Conservation (phyloP, 2,797 vertebrate genomes). For the Petrocephalus schoutedeni region DNA sequence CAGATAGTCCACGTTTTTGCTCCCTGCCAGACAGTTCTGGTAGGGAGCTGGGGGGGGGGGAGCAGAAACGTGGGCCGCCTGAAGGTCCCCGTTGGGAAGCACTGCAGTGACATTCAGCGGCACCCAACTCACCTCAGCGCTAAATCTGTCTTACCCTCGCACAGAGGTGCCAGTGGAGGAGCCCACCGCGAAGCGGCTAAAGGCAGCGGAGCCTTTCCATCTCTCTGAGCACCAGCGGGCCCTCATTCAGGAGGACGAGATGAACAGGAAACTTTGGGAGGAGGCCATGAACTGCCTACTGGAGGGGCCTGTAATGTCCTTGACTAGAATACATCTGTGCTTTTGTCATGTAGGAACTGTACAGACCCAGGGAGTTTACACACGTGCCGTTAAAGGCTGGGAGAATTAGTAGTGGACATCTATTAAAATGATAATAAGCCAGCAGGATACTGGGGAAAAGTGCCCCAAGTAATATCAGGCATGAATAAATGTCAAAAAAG, state of each 20-base stretch:
- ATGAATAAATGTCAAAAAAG: not conserved
- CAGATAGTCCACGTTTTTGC: not conserved
- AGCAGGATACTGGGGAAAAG: not conserved
- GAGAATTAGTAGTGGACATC: not conserved
- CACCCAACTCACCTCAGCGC: not conserved
- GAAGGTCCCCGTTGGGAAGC: not conserved
- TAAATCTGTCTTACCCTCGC: not conserved
- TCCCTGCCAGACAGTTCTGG: too few relatives aligned
- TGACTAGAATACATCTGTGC: not conserved
- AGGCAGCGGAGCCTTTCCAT: slow-evolving; percentile 81
- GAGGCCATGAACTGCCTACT: slow-evolving; percentile 82
- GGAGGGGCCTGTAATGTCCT: slow-evolving; percentile 80
- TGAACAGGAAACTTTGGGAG: slow-evolving; percentile 94
- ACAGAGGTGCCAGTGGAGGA: slow-evolving; percentile 40
- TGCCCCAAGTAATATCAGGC: not conserved
- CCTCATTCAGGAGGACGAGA: slow-evolving; percentile 81
- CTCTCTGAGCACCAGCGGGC: slow-evolving; percentile 82
- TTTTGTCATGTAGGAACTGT: not conserved
- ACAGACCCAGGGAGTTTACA: not conserved
- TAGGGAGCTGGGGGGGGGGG: not conserved
- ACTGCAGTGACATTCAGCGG: not conserved
- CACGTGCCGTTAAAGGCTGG: not conserved
- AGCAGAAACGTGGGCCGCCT: not conserved
- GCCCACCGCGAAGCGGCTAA: slow-evolving; percentile 72
- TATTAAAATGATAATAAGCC: not conserved